Percentiles rank a stretch among this genome's conserved stretches.
Evolutionary conservation across 2,113 vertebrate species (phyloP).

Genomic region (Phrynosoma blainvillii): DNA sequence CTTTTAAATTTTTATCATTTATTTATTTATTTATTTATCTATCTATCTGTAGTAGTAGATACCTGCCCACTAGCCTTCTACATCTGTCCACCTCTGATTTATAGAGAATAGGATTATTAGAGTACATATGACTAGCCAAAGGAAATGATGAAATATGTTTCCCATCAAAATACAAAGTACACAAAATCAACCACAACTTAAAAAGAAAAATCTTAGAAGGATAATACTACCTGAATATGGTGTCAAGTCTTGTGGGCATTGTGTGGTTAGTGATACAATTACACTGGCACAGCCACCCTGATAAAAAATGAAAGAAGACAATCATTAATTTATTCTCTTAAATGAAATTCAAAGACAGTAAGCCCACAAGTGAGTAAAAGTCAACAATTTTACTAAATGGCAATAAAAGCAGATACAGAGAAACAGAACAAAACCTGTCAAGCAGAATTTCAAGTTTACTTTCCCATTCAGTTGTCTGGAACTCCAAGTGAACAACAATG

Average conservation of each 20-base stretch:
- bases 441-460: too few species aligned
- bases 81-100: neutral
- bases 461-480: too few species aligned
- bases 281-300: slow-evolving; percentile 97
- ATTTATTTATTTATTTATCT: too few species aligned
- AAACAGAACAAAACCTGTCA: neutral
- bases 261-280: slow-evolving; percentile 93
- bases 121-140: neutral
- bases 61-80: too few species aligned
- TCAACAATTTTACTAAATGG: neutral
- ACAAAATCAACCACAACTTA: neutral
- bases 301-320: slow-evolving; percentile 48
- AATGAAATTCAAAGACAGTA: neutral
- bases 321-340: neutral
- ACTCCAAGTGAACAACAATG: too few species aligned
- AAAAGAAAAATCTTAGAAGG: neutral
- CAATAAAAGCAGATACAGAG: neutral
- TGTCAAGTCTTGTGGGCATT: slow-evolving; percentile 94
- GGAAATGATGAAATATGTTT: neutral
- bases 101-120: neutral
- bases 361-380: neutral
- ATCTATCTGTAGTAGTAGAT: too few species aligned
- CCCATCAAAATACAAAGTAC: neutral
- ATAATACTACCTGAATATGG: slow-evolving; percentile 88
- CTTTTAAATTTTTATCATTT: too few species aligned